These are phyloP conservation scores for Poeciliopsis occidentalis DNA, from an alignment of 2,113 vertebrate genomes.

Conservation along the genomic window DNA sequence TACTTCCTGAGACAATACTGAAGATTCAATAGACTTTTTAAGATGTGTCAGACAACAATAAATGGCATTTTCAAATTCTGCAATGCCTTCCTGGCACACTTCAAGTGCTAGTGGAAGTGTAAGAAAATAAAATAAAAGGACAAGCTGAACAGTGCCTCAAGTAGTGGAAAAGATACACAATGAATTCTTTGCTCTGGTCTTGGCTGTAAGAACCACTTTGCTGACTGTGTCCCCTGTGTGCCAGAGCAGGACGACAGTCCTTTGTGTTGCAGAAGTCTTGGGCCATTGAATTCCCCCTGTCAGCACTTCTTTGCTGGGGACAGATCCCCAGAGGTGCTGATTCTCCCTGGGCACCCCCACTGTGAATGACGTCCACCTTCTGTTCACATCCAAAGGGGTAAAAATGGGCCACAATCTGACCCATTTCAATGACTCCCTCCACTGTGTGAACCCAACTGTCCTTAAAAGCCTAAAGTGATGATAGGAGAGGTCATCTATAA, in stretches of 20 bases:
- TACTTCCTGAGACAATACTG: constrained; percentile 51
- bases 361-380: constrained; percentile 80
- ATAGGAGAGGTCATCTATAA: constrained; percentile 37
- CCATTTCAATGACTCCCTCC: constrained; percentile 75
- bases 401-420: constrained; percentile 77
- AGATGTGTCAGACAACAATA: constrained; percentile 69
- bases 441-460: constrained; percentile 50
- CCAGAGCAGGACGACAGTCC: constrained; percentile 72
- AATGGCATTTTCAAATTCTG: constrained; percentile 43
- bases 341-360: constrained; percentile 63
- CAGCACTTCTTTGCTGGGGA: constrained; percentile 80
- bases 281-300: constrained; percentile 78
- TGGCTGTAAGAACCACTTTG: constrained; percentile 77
- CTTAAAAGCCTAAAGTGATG: constrained; percentile 45
- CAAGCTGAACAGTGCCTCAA: constrained; percentile 43
- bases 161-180: constrained; percentile 62
- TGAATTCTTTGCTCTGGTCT: constrained; percentile 37
- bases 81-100: constrained; percentile 62
- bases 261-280: constrained; percentile 75
- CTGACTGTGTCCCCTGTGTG: constrained; percentile 76
- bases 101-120: constrained; percentile 57
- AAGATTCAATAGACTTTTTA: constrained; percentile 65
- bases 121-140: constrained; percentile 32
- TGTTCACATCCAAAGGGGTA: constrained; percentile 71
- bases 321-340: constrained; percentile 74